Evolutionary conservation across 2,797 vertebrate species (phyloP), one percentile per base, ranked within the genome.

Genomic region (Aulostomus chinensis): DNA sequence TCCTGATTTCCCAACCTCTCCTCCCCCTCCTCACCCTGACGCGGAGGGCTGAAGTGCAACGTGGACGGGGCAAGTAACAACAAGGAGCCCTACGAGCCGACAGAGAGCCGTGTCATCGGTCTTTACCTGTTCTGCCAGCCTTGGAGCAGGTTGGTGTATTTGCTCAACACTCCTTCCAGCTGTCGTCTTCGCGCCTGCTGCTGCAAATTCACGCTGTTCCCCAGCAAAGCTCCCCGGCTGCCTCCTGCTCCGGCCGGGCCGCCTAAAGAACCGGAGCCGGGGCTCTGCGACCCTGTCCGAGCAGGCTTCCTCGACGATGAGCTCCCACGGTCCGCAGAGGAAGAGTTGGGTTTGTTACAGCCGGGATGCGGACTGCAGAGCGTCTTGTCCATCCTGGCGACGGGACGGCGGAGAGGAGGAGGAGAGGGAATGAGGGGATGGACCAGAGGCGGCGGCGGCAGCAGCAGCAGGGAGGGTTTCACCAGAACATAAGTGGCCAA

Each of bases 141-240:
- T 78, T 98, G 96, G 47, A 98, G 87, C 60, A 98, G 92, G 90
- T 98, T 98, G 73, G 96, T 98, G 90, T 98, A 98, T 90, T 98
- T 98, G 91, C 95, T 95, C 66, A 98, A 91, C 54, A 93, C 85
- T 77, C 96, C 96, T 73, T 98, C 96, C 85, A 94, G 89, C 82
- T 92, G 91, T 54, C 87, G 74, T 71, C 22, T 81, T 40, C 73
- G 88, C 65, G 85, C 75, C 67, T 88, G 80, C 61, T 72, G 75
- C 64, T 82, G 88, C 70, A 77, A 2, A 68, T 60, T 67, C 65
- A 77, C 61, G 66, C 77, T 80, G 86, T 68, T 85, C 67, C 85
- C 85, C 52, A 66, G 43, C 48, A 48, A 47, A 9, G 59, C 75
- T 60, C 76, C 84, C 53, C 75, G 77, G 43, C 62, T 45, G 64